A percentile compares a stretch with the other conserved stretches of the same genome.
Evolutionary conservation across 1,140 invertebrate genomes (phyloP).

Genomic region (Neomicropteryx cornuta): DNA sequence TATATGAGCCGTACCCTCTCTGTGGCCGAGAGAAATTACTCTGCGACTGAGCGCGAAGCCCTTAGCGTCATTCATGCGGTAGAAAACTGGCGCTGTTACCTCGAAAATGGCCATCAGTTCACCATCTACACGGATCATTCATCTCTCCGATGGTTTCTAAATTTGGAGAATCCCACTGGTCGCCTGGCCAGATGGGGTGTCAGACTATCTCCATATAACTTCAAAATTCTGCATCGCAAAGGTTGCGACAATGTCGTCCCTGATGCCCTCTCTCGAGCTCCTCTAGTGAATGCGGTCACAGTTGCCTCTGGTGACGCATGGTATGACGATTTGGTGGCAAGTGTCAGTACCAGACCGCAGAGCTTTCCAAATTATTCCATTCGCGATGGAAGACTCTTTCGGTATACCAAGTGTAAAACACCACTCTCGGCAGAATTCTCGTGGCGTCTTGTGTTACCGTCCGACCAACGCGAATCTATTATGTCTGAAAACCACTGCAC

Average conservation of each 20-base stretch:
- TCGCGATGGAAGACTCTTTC: constrained; percentile 9
- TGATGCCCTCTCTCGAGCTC: constrained; percentile 20
- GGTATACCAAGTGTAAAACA: constrained; percentile 7
- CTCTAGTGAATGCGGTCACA: background rate
- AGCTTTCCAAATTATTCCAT: constrained; percentile 8
- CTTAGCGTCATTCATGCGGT: constrained; percentile 32
- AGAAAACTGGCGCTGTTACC: constrained; percentile 28
- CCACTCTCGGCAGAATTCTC: constrained; percentile 11
- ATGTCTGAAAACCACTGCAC: constrained; percentile 15
- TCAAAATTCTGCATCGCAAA: constrained; percentile 14
- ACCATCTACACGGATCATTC: constrained; percentile 20
- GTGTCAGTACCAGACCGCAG: too few relatives aligned
- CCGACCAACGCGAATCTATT: constrained; percentile 6
- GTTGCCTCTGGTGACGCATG: constrained; percentile 4
- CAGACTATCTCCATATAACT: constrained; percentile 8
- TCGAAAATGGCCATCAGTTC: constrained; percentile 28
- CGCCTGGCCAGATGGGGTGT: constrained; percentile 11
- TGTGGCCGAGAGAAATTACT: constrained; percentile 21
- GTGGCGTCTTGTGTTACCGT: constrained; percentile 20
- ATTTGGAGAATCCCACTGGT: constrained; percentile 8
- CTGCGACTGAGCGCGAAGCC: constrained; percentile 33
- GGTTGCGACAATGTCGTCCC: constrained; percentile 21
- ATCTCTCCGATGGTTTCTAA: constrained; percentile 13
- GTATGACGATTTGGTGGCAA: too few relatives aligned
- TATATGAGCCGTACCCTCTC: constrained; percentile 7